Percentiles rank a stretch among this genome's conserved stretches.
phyloP scores from a whole-genome alignment of 2,797 vertebrate species.

The Xenops minutus region DNA sequence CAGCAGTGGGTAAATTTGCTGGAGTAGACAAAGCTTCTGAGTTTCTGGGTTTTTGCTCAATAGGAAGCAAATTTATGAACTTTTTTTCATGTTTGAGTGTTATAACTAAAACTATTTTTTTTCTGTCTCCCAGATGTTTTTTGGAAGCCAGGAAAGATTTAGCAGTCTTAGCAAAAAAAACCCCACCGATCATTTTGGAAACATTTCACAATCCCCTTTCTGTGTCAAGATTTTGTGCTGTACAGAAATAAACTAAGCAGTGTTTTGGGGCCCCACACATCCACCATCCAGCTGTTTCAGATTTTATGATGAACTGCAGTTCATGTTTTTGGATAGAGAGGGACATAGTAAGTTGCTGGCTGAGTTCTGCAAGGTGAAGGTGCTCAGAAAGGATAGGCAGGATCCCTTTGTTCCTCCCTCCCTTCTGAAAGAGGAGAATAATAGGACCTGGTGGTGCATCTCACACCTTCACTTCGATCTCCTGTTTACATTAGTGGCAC shows the following conservation, averaged over 20 bases:
- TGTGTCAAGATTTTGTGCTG: neutral
- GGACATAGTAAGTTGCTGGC: neutral
- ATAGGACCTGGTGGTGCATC: neutral
- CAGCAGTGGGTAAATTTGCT: conserved; percentile 61
- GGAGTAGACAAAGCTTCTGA: conserved; percentile 62
- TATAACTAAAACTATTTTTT: conserved; percentile 39
- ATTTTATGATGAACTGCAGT: neutral
- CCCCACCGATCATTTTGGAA: conserved; percentile 6
- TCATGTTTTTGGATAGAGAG: neutral
- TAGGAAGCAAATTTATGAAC: conserved; percentile 52
- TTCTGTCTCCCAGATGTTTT: conserved; percentile 54
- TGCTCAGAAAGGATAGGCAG: neutral
- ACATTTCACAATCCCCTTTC: neutral
- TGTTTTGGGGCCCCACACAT: neutral
- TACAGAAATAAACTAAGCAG: conserved; percentile 21
- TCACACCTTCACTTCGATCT: neutral
- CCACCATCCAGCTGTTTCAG: neutral
- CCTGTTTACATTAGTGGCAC: neutral
- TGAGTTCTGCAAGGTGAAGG: neutral
- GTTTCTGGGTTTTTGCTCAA: conserved; percentile 26
- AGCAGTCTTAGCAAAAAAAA: conserved; percentile 41
- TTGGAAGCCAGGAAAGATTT: conserved; percentile 36
- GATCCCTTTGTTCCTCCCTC: neutral
- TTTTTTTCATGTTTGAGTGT: conserved; percentile 21
- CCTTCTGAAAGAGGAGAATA: neutral